Conservation (phyloP, 2,797 vertebrate species). For the Sebastes itinus region DNA sequence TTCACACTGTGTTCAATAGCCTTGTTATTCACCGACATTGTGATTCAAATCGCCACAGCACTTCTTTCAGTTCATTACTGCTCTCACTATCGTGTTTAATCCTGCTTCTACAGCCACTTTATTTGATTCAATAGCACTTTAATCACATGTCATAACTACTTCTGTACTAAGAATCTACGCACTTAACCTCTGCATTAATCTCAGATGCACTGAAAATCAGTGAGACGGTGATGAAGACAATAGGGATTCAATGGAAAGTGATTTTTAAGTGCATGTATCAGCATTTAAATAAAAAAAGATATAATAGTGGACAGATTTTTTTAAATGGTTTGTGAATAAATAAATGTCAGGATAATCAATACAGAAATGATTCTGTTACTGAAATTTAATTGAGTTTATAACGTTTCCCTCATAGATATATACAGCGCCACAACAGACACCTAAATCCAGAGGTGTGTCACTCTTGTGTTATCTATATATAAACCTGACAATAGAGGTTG, state of each 20-base stretch:
- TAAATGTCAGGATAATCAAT: background rate
- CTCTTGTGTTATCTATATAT: no score
- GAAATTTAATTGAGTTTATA: background rate
- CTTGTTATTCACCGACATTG: background rate
- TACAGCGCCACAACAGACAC: background rate
- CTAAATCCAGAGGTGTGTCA: background rate
- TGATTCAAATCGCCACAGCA: background rate
- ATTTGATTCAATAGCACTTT: slow-evolving; percentile 8
- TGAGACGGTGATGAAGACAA: background rate
- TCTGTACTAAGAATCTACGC: background rate
- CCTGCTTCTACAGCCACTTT: background rate
- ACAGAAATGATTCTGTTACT: background rate
- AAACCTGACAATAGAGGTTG: background rate
- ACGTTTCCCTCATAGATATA: background rate
- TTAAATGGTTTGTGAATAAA: background rate
- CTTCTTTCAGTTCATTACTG: background rate
- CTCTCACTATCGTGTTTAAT: background rate
- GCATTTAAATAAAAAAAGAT: background rate
- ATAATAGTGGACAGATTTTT: background rate
- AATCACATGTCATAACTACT: background rate
- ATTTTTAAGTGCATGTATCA: background rate
- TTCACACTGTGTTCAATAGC: background rate
- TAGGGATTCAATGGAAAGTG: background rate
- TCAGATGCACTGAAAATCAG: background rate
- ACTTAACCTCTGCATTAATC: background rate